Evolutionary conservation across 2,888 invertebrate genomes (phyloP).

Genomic region (Pandemis cinnamomeana): DNA sequence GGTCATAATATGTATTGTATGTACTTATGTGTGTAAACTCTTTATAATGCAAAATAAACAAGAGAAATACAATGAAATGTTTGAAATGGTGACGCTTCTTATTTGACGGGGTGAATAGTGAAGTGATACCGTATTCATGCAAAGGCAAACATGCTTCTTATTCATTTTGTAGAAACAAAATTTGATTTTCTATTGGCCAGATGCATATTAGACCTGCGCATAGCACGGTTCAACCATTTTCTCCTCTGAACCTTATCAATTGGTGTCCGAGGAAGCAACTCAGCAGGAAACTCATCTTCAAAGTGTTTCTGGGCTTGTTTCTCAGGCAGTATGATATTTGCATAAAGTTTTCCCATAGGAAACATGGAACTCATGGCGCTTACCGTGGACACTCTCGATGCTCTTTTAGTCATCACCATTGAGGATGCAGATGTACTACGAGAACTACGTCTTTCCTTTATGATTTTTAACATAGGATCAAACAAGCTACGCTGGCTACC

Average conservation of each 20-base stretch:
- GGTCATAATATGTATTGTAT: too few relatives aligned
- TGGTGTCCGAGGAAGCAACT: slow-evolving; percentile 3
- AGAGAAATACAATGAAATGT: too few relatives aligned
- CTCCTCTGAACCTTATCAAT: slow-evolving; percentile 14
- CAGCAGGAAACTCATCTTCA: slow-evolving; percentile 12
- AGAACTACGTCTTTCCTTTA: slow-evolving; percentile 5
- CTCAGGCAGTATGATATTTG: slow-evolving; percentile 17
- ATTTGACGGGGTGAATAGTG: too few relatives aligned
- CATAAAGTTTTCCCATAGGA: background rate
- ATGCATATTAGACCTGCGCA: background rate
- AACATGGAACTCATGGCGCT: background rate
- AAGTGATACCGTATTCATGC: too few relatives aligned
- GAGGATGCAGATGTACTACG: slow-evolving; percentile 14
- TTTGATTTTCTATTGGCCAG: background rate
- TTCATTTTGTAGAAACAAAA: too few relatives aligned
- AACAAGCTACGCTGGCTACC: slow-evolving; percentile 18
- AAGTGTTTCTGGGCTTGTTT: background rate
- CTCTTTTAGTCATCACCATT: background rate
- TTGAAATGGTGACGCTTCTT: too few relatives aligned
- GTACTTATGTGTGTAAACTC: too few relatives aligned
- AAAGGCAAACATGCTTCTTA: too few relatives aligned
- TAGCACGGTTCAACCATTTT: slow-evolving; percentile 16
- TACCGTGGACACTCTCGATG: background rate
- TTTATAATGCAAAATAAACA: too few relatives aligned
- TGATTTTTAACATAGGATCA: slow-evolving; percentile 26